Evolutionary conservation across 2,113 vertebrate species (phyloP).

Genomic region (Prunella fulvescens): DNA sequence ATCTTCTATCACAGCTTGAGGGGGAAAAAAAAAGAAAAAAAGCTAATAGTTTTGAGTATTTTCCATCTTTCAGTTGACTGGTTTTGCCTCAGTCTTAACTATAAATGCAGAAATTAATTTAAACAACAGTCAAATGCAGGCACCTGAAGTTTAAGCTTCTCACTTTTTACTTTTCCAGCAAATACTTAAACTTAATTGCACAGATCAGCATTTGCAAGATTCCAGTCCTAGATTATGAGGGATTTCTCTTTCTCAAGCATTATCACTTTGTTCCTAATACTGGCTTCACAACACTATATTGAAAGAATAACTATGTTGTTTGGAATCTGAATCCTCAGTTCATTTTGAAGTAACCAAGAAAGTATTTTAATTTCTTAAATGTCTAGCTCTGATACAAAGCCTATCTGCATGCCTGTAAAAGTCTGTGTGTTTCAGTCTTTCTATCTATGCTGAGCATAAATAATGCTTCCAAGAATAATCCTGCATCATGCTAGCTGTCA

Average conservation of each 20-base stretch:
- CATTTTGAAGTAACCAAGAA: not conserved
- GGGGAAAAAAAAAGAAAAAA: fast-evolving
- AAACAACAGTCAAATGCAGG: not conserved
- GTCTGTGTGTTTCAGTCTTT: not conserved
- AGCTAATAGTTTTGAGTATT: not conserved
- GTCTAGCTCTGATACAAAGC: not conserved
- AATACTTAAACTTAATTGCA: not conserved
- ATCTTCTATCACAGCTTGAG: not conserved
- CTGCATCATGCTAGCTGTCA: not conserved
- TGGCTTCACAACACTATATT: not conserved
- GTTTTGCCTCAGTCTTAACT: not conserved
- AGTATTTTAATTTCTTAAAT: not conserved
- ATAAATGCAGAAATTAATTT: not conserved
- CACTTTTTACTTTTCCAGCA: not conserved
- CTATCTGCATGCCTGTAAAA: not conserved
- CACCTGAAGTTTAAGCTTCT: not conserved
- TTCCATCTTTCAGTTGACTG: not conserved
- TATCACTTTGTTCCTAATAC: not conserved
- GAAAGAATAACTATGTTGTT: not conserved
- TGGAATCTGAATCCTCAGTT: not conserved
- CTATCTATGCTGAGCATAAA: not conserved
- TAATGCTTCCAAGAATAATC: conserved; percentile 11
- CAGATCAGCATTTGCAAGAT: not conserved
- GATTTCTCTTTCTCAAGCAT: not conserved
- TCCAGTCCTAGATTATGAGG: not conserved